These are phyloP conservation scores for Mormyrus iriodes DNA, from an alignment of 2,113 vertebrate species.

Conservation along the genomic window DNA sequence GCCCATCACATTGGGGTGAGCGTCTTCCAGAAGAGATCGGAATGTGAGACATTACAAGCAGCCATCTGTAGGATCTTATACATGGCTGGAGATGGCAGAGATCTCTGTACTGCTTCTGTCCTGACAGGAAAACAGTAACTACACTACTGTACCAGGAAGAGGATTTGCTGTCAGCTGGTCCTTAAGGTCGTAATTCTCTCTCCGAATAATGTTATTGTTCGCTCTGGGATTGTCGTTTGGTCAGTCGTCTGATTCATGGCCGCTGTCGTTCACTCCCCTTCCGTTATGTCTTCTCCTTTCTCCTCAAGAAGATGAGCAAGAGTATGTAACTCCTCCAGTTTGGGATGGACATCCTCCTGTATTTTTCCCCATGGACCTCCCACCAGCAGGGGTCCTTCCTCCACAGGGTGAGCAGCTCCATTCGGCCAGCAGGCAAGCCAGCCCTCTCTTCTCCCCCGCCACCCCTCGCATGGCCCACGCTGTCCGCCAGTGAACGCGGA, in stretches of 20 bases:
- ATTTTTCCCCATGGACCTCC: constrained; percentile 64
- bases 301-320: constrained; percentile 64
- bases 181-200: background rate
- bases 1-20: background rate
- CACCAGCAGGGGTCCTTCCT: constrained; percentile 54
- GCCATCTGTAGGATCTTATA: background rate
- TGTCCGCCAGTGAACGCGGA: background rate
- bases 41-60: background rate
- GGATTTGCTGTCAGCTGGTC: background rate
- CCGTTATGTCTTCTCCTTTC: constrained; percentile 32
- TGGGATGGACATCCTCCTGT: constrained; percentile 67
- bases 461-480: constrained; percentile 45
- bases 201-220: background rate
- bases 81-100: background rate
- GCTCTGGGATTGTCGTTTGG: background rate
- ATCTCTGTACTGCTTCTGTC: background rate
- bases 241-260: background rate
- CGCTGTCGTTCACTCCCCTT: background rate
- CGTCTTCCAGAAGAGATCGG: background rate
- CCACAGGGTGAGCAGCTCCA: constrained; percentile 71
- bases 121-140: background rate
- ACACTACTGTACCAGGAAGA: background rate
- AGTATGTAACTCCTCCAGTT: constrained; percentile 58
- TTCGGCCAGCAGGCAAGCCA: constrained; percentile 36
- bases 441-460: constrained; percentile 36